Evolutionary conservation across 2,113 vertebrate genomes (phyloP).

Genomic region (Lanius collurio): DNA sequence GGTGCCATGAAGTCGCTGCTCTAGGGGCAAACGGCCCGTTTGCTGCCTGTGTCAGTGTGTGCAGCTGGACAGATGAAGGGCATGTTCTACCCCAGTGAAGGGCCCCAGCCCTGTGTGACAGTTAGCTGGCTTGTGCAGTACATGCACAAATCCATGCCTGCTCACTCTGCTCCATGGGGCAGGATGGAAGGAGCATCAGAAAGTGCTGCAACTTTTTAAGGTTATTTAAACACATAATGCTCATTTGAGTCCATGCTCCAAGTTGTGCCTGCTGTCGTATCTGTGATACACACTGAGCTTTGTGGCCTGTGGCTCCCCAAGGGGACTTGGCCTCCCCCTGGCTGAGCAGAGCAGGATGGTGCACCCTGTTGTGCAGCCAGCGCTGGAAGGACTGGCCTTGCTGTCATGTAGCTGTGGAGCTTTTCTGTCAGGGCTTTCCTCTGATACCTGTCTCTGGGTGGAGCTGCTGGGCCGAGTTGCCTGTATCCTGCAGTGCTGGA

Average conservation of each 20-base stretch:
- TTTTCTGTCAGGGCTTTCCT: background rate
- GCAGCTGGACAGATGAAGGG: background rate
- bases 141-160: background rate
- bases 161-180: background rate
- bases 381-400: background rate
- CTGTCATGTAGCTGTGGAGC: background rate
- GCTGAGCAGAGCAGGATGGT: background rate
- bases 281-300: background rate
- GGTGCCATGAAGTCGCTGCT: background rate
- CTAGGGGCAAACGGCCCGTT: background rate
- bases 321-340: background rate
- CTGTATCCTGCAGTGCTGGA: background rate
- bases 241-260: background rate
- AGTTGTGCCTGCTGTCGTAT: background rate
- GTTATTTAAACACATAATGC: background rate
- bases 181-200: background rate
- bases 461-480: background rate
- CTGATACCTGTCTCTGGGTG: background rate
- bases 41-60: background rate
- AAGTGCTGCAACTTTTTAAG: background rate
- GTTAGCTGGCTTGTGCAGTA: background rate
- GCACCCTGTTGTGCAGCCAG: background rate
- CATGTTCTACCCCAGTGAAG: background rate
- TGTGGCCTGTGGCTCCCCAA: background rate
- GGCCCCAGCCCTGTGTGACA: background rate